A percentile compares a stretch with the other conserved stretches of the same genome.
Evolutionary conservation across 2,797 vertebrate genomes (phyloP).

Genomic region (Selene dorsalis): DNA sequence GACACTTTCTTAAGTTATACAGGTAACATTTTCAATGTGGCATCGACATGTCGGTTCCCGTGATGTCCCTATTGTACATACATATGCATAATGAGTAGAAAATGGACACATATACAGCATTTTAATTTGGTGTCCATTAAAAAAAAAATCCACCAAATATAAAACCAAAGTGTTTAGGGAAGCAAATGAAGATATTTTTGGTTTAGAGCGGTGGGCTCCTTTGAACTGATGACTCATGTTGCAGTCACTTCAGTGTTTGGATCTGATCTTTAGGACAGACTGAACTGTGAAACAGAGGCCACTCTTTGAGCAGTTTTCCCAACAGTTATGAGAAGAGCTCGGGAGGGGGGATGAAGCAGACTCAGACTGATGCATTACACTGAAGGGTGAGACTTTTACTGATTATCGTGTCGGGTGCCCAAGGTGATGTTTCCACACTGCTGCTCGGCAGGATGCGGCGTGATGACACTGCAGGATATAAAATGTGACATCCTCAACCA

Average conservation of each 20-base stretch:
- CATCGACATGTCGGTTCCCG: too few relatives aligned
- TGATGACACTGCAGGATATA: slow-evolving; percentile 42
- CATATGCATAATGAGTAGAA: too few relatives aligned
- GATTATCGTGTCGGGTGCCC: slow-evolving; percentile 23
- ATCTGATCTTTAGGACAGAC: slow-evolving; percentile 14
- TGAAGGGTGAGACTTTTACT: slow-evolving; percentile 1
- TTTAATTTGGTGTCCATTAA: too few relatives aligned
- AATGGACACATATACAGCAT: too few relatives aligned
- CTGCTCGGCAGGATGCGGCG: background rate
- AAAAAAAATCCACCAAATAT: too few relatives aligned
- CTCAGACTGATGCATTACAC: slow-evolving; percentile 39
- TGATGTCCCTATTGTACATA: too few relatives aligned
- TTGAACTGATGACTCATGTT: background rate
- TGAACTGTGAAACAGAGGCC: background rate
- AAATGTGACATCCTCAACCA: slow-evolving; percentile 60
- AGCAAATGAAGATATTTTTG: too few relatives aligned
- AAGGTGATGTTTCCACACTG: slow-evolving; percentile 33
- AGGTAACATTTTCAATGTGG: too few relatives aligned
- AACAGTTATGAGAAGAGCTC: slow-evolving; percentile 1
- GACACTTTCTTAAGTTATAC: too few relatives aligned
- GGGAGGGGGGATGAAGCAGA: slow-evolving; percentile 10
- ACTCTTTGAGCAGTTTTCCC: slow-evolving; percentile 1
- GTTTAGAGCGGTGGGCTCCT: too few relatives aligned
- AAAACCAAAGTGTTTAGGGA: too few relatives aligned
- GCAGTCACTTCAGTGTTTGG: background rate